Conservation (phyloP, 2,888 invertebrate genomes). For the Drosophila recens region DNA sequence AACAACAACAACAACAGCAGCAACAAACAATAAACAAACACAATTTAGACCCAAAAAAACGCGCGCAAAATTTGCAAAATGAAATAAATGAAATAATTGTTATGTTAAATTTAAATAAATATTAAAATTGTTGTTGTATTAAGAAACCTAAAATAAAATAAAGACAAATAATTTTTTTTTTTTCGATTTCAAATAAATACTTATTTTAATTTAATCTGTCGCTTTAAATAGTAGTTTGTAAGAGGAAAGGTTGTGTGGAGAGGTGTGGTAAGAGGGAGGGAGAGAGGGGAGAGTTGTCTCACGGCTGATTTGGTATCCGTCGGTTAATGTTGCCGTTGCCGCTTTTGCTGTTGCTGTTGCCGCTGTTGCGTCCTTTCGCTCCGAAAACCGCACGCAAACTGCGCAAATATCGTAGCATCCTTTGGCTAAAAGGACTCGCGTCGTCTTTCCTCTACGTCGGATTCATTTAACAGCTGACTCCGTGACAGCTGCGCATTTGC, state of each 20-base stretch:
- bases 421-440: constrained; percentile 68
- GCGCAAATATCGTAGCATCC: constrained; percentile 74
- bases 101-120: neutral
- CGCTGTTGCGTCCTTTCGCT: constrained; percentile 75
- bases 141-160: neutral
- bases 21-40: constrained; percentile 20
- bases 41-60: constrained; percentile 7
- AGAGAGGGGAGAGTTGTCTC: neutral
- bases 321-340: constrained; percentile 5
- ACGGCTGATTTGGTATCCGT: constrained; percentile 22
- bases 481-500: constrained; percentile 43
- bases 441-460: constrained; percentile 5
- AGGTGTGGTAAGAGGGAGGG: neutral
- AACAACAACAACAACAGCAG: neutral
- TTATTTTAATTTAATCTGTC: neutral
- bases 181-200: neutral
- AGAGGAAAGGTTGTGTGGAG: neutral
- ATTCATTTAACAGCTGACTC: constrained; percentile 39
- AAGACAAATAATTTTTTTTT: neutral
- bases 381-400: constrained; percentile 82
- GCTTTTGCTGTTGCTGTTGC: constrained; percentile 25
- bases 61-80: constrained; percentile 13
- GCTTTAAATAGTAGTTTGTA: neutral
- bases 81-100: neutral
- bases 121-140: neutral